Evolutionary conservation across 1,140 invertebrate species (phyloP).

Genomic region (Apis cerana): DNA sequence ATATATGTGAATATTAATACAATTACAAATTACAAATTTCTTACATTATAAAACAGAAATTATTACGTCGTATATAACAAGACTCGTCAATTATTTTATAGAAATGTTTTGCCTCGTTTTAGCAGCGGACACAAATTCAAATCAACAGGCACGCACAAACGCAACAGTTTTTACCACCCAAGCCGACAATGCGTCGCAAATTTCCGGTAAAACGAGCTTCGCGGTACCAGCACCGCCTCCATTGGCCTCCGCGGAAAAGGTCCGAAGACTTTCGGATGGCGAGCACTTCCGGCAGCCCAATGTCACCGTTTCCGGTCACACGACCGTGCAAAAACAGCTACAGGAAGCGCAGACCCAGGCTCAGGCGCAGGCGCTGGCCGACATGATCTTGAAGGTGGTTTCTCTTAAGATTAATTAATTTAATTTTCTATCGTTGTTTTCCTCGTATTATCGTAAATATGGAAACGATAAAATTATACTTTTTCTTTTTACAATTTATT

Average conservation of each 20-base stretch:
- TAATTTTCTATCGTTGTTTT: too few relatives aligned
- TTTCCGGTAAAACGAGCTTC: conserved; percentile 82
- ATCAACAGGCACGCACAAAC: conserved; percentile 79
- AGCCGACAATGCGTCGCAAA: conserved; percentile 76
- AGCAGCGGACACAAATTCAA: conserved; percentile 82
- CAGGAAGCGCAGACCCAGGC: conserved; percentile 83
- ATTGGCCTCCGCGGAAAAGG: conserved; percentile 81
- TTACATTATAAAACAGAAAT: neutral
- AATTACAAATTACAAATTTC: too few relatives aligned
- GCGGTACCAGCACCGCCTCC: conserved; percentile 84
- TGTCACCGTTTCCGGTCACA: conserved; percentile 78
- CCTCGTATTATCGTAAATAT: neutral
- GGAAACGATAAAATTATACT: too few relatives aligned
- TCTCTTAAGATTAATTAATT: neutral
- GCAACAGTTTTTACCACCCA: conserved; percentile 80
- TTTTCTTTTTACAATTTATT: neutral
- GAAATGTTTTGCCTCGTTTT: conserved; percentile 36
- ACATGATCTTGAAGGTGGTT: conserved; percentile 78
- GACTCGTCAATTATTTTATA: neutral
- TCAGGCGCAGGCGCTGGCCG: conserved; percentile 79
- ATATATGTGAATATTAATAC: too few relatives aligned
- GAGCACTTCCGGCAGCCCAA: conserved; percentile 84
- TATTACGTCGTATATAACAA: neutral
- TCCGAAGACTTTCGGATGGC: conserved; percentile 84
- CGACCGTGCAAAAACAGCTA: conserved; percentile 79